Evolutionary conservation across 2,113 vertebrate species (phyloP), one percentile per base, ranked within the genome.

Genomic region (Leptobrachium ailaonicum): DNA sequence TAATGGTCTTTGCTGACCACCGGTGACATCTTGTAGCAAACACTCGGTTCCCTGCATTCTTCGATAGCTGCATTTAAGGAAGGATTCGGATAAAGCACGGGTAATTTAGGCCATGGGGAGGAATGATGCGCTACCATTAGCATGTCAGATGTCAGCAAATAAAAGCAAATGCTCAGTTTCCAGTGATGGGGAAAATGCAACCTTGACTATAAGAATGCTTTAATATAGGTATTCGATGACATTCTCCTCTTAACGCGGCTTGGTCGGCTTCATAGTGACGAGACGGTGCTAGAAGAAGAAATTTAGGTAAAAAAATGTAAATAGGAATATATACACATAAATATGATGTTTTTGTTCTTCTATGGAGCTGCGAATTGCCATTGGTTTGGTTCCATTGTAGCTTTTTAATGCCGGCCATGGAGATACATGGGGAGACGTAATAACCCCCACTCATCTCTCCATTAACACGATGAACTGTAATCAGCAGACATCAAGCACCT

Each of bases 121-220:
- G 77, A 71, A 79, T 64, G 69, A 79, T 64, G 77, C 64, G 77
- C 40, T 53, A 66, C 77, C 58, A 79, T 71, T 72, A 71, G 13
- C 77, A 71, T 70, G 76, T 70, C 76, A 77, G 42, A 41, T 77
- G 66, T 77, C 76, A 77, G 44, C 54, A 70, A 42, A 77, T 68
- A 54, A 77, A 77, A 68, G 75, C 64, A 69, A 77, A 71, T 64
- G 77, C 66, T 79, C 58, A 66, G 58, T 64, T 63, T 71, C 11
- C 67, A 44, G 54, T 45, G 42, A 47, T 47, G 45, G 56, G 64
- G 45, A 64, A 78, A 64, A 79, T 50, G 43, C 58, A 53, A 63
- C 58, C 77, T 72, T 50, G 54, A 62, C 69, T 43, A 20, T 63
- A 47, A 56, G 11, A 71, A 71, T 63, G 43, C 45, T 44, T 41